Evolutionary conservation across 2,113 vertebrate species (phyloP).

Genomic region (human): GRCh38 chr2:163579501-163580000

Average conservation of each 20-base stretch:
- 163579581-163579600: neutral
- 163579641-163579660: neutral
- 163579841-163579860: neutral
- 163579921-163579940: neutral
- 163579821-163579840: neutral
- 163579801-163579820: neutral
- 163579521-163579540: no score
- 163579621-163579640: neutral
- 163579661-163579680: neutral
- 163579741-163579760: constrained; percentile 24
- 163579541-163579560: no score
- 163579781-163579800: neutral
- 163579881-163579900: neutral
- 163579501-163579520: no score
- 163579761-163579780: neutral
- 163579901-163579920: neutral
- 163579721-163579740: neutral
- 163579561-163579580: no score
- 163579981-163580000: neutral
- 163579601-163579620: neutral
- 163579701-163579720: neutral
- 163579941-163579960: neutral
- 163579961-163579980: neutral
- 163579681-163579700: no score
- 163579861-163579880: neutral